phyloP scores from a whole-genome alignment of 2,113 vertebrate species.

The Cariama cristata region DNA sequence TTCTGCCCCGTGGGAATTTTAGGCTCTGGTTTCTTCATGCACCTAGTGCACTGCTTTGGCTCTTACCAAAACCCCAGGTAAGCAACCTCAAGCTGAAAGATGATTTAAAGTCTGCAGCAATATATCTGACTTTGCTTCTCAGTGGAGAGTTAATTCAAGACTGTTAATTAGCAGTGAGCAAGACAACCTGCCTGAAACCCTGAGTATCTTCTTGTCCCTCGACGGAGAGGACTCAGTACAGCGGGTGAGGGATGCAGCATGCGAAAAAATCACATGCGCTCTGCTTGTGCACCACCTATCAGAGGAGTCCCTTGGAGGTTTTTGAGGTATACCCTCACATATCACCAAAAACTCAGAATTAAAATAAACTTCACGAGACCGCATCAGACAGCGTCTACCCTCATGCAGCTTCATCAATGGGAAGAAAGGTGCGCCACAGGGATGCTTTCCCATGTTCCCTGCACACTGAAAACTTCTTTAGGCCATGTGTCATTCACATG shows the following conservation, averaged over 20 bases:
- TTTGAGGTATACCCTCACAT: not conserved
- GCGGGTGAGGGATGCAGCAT: fast-evolving
- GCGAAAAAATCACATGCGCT: fast-evolving
- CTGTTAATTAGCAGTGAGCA: not conserved
- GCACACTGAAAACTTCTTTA: not conserved
- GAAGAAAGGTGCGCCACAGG: not conserved
- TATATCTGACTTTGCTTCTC: not conserved
- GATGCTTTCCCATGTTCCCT: not conserved
- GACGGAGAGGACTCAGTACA: fast-evolving
- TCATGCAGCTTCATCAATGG: not conserved
- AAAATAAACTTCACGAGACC: not conserved
- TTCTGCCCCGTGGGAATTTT: not conserved
- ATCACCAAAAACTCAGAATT: not conserved
- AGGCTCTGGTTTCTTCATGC: not conserved
- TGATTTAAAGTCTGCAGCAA: not conserved
- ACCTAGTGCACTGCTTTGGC: not conserved
- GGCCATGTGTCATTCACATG: not conserved
- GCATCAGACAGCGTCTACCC: not conserved
- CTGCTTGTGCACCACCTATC: not conserved
- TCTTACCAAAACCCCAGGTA: not conserved
- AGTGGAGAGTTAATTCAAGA: not conserved
- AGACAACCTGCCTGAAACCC: not conserved
- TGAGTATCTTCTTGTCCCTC: fast-evolving
- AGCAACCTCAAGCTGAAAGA: not conserved
- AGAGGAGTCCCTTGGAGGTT: not conserved